These are phyloP conservation scores for Zygogramma bicolorata DNA, from an alignment of 2,888 invertebrate species.

Conservation along the genomic window DNA sequence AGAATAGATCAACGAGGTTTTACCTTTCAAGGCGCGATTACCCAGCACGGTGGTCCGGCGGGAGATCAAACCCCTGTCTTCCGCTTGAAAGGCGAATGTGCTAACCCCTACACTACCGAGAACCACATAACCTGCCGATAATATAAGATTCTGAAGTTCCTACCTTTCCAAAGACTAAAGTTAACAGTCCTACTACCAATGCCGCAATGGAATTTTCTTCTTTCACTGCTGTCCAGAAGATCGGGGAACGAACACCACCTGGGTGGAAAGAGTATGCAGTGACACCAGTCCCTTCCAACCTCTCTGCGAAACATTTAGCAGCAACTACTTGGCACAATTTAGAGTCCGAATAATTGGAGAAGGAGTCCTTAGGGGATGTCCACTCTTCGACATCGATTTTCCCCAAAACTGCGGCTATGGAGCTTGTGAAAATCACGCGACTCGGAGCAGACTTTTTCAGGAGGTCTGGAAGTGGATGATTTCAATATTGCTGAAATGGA, in stretches of 20 bases:
- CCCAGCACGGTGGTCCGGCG: too few species aligned
- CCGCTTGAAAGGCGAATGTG: too few species aligned
- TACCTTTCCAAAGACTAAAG: too few species aligned
- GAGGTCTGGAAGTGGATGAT: slow-evolving; percentile 68
- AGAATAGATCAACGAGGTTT: too few species aligned
- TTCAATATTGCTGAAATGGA: too few species aligned
- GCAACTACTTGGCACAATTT: slow-evolving; percentile 55
- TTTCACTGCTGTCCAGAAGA: slow-evolving; percentile 34
- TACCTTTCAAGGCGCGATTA: too few species aligned
- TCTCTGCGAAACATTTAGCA: slow-evolving; percentile 49
- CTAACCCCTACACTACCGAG: too few species aligned
- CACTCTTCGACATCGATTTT: slow-evolving; percentile 46
- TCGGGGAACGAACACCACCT: slow-evolving; percentile 48
- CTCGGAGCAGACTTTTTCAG: slow-evolving; percentile 60
- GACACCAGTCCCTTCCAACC: slow-evolving; percentile 47
- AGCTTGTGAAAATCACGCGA: slow-evolving; percentile 55
- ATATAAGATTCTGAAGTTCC: too few species aligned
- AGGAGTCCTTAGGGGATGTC: slow-evolving; percentile 32
- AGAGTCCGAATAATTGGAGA: slow-evolving; percentile 41
- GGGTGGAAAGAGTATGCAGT: slow-evolving; percentile 55
- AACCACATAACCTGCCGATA: too few species aligned
- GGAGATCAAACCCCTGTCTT: too few species aligned
- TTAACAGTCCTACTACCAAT: too few species aligned
- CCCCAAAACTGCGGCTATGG: slow-evolving; percentile 42
- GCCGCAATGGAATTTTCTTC: too few species aligned